Evolutionary conservation across 2,797 vertebrate genomes (phyloP).

Genomic region (Anniella stebbinsi): DNA sequence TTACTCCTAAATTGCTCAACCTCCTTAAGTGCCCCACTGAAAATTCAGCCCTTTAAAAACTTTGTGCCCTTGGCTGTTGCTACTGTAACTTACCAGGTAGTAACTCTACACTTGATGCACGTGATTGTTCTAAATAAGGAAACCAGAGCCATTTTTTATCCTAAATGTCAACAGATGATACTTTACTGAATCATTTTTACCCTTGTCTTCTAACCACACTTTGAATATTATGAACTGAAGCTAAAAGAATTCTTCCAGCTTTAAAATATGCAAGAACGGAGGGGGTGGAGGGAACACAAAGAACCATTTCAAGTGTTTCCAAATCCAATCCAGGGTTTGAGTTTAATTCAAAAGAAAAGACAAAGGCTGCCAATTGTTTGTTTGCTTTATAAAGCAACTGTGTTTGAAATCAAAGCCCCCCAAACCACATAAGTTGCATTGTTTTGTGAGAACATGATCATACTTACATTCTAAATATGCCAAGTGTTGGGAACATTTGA

Average conservation of each 20-base stretch:
- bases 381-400: not conserved
- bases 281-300: slow-evolving; percentile 4
- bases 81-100: slow-evolving; percentile 3
- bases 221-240: slow-evolving; percentile 21
- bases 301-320: slow-evolving; percentile 12
- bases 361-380: not conserved
- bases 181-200: slow-evolving; percentile 13
- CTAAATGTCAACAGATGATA: not conserved
- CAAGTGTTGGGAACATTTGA: slow-evolving; percentile 42
- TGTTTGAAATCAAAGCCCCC: slow-evolving; percentile 40
- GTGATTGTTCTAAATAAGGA: not conserved
- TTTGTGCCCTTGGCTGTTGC: not conserved
- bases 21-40: not conserved
- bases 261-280: slow-evolving; percentile 35
- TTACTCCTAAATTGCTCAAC: not conserved
- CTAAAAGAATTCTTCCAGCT: not conserved
- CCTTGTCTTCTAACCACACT: not conserved
- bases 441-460: slow-evolving; percentile 17
- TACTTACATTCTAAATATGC: slow-evolving; percentile 46
- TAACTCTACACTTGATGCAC: not conserved
- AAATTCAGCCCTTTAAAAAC: not conserved
- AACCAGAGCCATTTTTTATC: slow-evolving; percentile 13
- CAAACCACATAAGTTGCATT: slow-evolving; percentile 27
- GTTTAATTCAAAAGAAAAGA: slow-evolving; percentile 22
- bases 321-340: slow-evolving; percentile 18